phyloP scores from a whole-genome alignment of 2,888 invertebrate genomes.

The Morpho helenor region DNA sequence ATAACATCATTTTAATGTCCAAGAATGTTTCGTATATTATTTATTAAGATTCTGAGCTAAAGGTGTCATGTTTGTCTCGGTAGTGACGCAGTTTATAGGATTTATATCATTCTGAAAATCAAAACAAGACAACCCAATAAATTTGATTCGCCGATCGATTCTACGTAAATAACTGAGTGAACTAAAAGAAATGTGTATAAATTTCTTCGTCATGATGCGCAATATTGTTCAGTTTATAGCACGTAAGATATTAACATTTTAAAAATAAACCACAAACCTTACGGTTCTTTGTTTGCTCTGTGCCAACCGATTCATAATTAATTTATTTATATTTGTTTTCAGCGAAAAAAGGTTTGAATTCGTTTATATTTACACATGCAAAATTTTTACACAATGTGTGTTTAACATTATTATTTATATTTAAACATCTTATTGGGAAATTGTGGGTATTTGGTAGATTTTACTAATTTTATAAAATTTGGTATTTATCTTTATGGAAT shows the following conservation, averaged over 20 bases:
- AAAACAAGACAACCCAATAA: conserved; percentile 3
- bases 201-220: conserved; percentile 13
- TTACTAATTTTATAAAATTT: too few relatives aligned
- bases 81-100: conserved; percentile 5
- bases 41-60: neutral
- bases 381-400: neutral
- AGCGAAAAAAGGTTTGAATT: conserved; percentile 70
- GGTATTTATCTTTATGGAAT: too few relatives aligned
- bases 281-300: conserved; percentile 32
- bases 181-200: too few relatives aligned
- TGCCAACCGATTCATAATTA: conserved; percentile 31
- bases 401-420: too few relatives aligned
- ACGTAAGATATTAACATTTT: conserved; percentile 28
- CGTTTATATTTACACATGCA: conserved; percentile 13
- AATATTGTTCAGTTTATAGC: conserved; percentile 12
- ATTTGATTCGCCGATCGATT: neutral
- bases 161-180: too few relatives aligned
- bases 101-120: neutral
- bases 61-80: conserved; percentile 4
- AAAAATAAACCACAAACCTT: conserved; percentile 32
- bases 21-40: neutral
- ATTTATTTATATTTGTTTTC: conserved; percentile 45
- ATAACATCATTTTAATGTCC: neutral
- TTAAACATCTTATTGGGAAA: too few relatives aligned
- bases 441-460: too few relatives aligned